phyloP scores from a whole-genome alignment of 2,113 vertebrate genomes.

The Eptatretus burgeri region DNA sequence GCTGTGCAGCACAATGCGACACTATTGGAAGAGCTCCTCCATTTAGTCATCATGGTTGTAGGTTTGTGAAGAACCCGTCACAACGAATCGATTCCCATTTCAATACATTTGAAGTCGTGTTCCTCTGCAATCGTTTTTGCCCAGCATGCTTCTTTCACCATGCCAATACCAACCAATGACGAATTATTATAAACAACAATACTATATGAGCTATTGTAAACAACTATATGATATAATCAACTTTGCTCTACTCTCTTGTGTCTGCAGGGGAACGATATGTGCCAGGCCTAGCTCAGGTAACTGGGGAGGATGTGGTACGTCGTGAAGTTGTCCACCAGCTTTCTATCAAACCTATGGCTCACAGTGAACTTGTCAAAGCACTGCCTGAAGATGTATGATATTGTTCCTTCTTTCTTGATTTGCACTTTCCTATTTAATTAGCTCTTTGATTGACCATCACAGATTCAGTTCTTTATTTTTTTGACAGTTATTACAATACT shows the following conservation, averaged over 20 bases:
- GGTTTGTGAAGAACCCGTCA: slow-evolving; percentile 24
- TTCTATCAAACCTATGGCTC: slow-evolving; percentile 77
- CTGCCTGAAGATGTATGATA: slow-evolving; percentile 52
- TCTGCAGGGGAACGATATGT: slow-evolving; percentile 52
- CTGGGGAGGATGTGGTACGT: slow-evolving; percentile 44
- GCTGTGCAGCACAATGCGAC: slow-evolving; percentile 78
- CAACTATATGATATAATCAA: background rate
- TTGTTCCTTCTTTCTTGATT: no score
- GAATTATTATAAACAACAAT: no score
- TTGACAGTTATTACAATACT: no score
- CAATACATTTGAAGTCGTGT: no score
- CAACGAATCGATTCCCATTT: no score
- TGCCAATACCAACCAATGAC: no score
- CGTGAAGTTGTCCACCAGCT: slow-evolving; percentile 82
- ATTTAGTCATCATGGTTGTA: slow-evolving; percentile 76
- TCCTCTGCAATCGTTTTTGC: no score
- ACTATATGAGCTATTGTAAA: no score
- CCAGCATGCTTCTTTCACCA: no score
- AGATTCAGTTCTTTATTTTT: no score
- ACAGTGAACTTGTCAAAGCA: slow-evolving; percentile 78
- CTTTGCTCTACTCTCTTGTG: slow-evolving; percentile 9
- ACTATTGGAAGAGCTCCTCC: slow-evolving; percentile 90
- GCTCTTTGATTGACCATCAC: no score
- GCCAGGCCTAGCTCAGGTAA: slow-evolving; percentile 52
- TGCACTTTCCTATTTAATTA: no score